phyloP scores from a whole-genome alignment of 2,113 vertebrate species.

The Callochromis pleurospilus region DNA sequence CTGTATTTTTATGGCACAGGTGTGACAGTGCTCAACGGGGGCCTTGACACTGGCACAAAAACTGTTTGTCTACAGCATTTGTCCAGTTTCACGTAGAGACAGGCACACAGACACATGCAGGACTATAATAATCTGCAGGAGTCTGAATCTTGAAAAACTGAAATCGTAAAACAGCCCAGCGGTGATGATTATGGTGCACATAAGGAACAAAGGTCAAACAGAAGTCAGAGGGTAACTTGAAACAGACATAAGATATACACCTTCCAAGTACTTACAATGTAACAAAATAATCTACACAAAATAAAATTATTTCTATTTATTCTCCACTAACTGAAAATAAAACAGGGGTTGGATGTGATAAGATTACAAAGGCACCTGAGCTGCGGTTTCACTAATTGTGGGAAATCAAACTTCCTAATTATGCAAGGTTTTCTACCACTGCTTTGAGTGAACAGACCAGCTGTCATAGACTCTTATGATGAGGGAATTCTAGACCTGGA shows the following conservation, averaged over 20 bases:
- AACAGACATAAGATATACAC: neutral
- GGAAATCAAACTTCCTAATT: too few species aligned
- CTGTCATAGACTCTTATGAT: too few species aligned
- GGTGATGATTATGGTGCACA: neutral
- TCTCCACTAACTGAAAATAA: accelerated
- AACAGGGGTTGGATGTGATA: accelerated
- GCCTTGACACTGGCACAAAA: neutral
- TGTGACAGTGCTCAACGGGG: accelerated
- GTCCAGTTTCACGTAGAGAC: accelerated
- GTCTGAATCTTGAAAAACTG: neutral
- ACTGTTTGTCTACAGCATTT: accelerated
- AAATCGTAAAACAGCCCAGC: accelerated
- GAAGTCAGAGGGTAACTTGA: accelerated
- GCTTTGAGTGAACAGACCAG: too few species aligned
- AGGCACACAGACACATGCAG: neutral
- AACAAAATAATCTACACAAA: accelerated
- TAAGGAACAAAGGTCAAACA: accelerated
- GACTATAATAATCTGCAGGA: accelerated
- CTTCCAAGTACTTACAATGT: neutral
- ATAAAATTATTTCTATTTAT: accelerated
- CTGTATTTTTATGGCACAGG: neutral
- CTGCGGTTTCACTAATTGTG: too few species aligned
- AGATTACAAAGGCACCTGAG: neutral
- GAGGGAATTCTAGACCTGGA: too few species aligned
- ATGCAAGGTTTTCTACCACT: too few species aligned